Evolutionary conservation across 2,888 invertebrate genomes (phyloP).

Genomic region (Agrotis puta): DNA sequence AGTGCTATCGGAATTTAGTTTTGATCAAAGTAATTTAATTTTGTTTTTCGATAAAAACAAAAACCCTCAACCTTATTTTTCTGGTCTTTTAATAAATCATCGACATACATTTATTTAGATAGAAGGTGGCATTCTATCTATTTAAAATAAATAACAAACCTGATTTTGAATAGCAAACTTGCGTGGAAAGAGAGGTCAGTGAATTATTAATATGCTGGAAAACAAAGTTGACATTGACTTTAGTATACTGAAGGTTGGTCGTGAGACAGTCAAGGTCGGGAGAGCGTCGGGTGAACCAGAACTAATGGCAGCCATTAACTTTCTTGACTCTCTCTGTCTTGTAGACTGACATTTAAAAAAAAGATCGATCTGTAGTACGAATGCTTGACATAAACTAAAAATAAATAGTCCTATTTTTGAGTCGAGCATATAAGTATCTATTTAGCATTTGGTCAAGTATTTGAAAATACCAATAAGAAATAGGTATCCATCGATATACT

Average conservation of each 20-base stretch:
- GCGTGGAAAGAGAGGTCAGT: slow-evolving; percentile 37
- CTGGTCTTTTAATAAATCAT: background rate
- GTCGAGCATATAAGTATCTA: too few species aligned
- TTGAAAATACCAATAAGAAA: too few species aligned
- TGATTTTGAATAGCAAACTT: slow-evolving; percentile 15
- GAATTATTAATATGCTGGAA: slow-evolving; percentile 35
- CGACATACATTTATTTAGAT: slow-evolving; percentile 21
- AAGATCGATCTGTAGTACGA: too few species aligned
- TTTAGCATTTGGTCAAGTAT: too few species aligned
- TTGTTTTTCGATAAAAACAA: slow-evolving; percentile 2
- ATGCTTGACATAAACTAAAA: too few species aligned
- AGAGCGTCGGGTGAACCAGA: background rate
- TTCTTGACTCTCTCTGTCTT: background rate
- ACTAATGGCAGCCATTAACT: slow-evolving; percentile 16
- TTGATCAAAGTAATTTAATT: background rate
- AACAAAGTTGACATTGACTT: slow-evolving; percentile 58
- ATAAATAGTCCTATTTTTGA: too few species aligned
- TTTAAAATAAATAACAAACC: slow-evolving; percentile 29
- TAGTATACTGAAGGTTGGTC: slow-evolving; percentile 34
- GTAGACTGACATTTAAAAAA: too few species aligned
- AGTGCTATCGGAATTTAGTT: too few species aligned
- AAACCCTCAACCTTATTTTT: slow-evolving; percentile 4
- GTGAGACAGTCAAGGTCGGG: slow-evolving; percentile 44
- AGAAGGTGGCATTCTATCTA: slow-evolving; percentile 30
- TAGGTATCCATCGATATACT: too few species aligned